A percentile compares a stretch with the other conserved stretches of the same genome.
phyloP scores from a whole-genome alignment of 1,140 invertebrate species.

The Drosophila murphyi region DNA sequence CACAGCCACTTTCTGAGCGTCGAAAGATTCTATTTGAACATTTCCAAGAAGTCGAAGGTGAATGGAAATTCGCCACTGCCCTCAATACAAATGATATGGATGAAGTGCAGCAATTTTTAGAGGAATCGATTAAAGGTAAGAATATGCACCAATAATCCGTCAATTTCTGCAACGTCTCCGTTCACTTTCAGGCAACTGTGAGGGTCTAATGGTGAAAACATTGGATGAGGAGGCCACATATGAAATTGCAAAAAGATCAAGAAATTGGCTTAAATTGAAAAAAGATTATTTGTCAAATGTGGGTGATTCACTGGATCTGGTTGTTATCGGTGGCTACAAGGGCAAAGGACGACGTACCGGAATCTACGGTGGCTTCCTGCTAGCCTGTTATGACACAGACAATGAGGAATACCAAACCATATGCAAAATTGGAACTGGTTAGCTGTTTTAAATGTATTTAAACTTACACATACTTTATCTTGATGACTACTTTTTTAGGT shows the following conservation, averaged over 20 bases:
- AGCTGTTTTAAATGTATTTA: neutral
- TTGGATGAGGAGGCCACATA: slow-evolving; percentile 96
- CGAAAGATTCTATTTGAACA: slow-evolving; percentile 90
- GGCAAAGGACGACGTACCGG: slow-evolving; percentile 98
- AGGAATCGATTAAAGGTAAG: slow-evolving; percentile 95
- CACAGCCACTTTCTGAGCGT: slow-evolving; percentile 91
- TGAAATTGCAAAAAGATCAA: slow-evolving; percentile 98
- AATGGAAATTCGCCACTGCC: slow-evolving; percentile 95
- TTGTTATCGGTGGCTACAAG: slow-evolving; percentile 97
- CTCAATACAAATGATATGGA: slow-evolving; percentile 95
- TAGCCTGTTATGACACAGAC: slow-evolving; percentile 98
- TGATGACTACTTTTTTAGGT: slow-evolving; percentile 44
- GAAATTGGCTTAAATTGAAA: slow-evolving; percentile 99
- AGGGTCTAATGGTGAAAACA: slow-evolving; percentile 99
- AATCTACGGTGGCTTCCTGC: slow-evolving; percentile 96
- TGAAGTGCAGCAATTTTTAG: slow-evolving; percentile 97
- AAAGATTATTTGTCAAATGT: slow-evolving; percentile 98
- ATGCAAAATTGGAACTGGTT: slow-evolving; percentile 96
- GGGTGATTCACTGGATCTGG: slow-evolving; percentile 97
- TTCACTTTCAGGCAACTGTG: slow-evolving; percentile 90
- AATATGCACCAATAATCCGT: neutral
- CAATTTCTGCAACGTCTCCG: neutral
- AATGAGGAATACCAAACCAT: slow-evolving; percentile 96
- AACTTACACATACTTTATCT: neutral
- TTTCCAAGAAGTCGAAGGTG: slow-evolving; percentile 91